Evolutionary conservation across 2,888 invertebrate species (phyloP), one percentile per base, ranked within the genome.

Genomic region (Willowsia nigromaculata): DNA sequence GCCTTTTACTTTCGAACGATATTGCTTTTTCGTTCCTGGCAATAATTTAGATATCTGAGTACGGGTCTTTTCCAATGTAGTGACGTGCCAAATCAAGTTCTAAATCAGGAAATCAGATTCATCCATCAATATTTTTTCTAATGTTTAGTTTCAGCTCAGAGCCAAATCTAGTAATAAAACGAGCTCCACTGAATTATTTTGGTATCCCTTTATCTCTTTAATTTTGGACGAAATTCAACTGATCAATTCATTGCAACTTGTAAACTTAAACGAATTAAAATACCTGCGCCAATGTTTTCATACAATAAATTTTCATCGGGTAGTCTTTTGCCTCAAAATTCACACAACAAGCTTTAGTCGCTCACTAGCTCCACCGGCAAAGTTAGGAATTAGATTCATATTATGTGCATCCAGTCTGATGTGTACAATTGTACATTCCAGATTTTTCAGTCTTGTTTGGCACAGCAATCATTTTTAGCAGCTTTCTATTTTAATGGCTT

Each of bases 41-140:
- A 71, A 82, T 88, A 88, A 82, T 85, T 85, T 78, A 50, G 76
- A 53, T 59, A 62, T 85, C 85, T 47, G 43, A 78, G 27, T 87
- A 68, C 68, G 37, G n/a, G 33, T 43, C 84, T 18, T 62, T 86
- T 80, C 50, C 68, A 87, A 68, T 88, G 82, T 71, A 50, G 50
- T 25, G 65, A 83, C 33, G 53, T 83, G 83, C 83, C 88, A 88
- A 83, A 81, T 81, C 82, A 83, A 68, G 71, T 59, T 56, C 74
- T 40, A 88, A 88, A 88, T 88, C 81, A 81, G 59, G 85, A 37
- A 62, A 68, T 71, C 81, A 81, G 71, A 71, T 84, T 71, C 84
- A 84, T 71, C 50, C 76, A 85, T 76, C 74, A 76, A 74, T 25
- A 59, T 56, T 83, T 76, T 37, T 68, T 27, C 62, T 15, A 50